Base-by-base conservation (phyloP, 2,113 vertebrate genomes). In the Laterallus jamaicensis region DNA sequence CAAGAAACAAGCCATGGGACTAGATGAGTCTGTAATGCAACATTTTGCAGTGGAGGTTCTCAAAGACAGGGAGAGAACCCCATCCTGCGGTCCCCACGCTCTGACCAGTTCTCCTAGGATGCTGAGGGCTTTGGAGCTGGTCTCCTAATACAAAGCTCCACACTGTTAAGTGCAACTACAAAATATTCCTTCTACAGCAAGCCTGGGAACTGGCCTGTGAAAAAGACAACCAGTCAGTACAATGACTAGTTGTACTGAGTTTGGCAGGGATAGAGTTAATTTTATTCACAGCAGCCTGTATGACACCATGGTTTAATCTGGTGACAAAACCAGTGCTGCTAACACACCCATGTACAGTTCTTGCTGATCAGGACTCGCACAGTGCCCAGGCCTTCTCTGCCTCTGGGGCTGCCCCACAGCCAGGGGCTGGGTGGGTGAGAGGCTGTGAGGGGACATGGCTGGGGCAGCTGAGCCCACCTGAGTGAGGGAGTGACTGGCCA, bases 351-450 rank as follows among this genome's bases (percentile, higher is more conserved):
- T 16, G 56, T 28, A 47, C 4, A 75, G 70, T 20, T 66, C 12
- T 0, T 28, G 37, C 58, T 55, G 24, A 55, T 10, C 21, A n/a
- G 44, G 3, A 2, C 50, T 40, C 35, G 35, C 21, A 20, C 42
- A 26, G 55, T 5, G 5, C 63, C 31, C 37, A 84, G 55, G 12
- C 5, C 29, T 28, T 7, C 54, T 35, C 56, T 76, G 82, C 44
- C 15, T 37, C 66, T 24, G 26, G 12, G 59, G 32, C 54, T 58
- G 71, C 19, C 32, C 42, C 8, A 31, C 71, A 56, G 44, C 39
- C 56, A 0, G 6, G 1, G 52, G 15, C n/a, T 0, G 24, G 16
- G 5, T 9, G 29, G 52, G 44, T n/a, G 40, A 26, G 15, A 37
- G 25, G 10, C 60, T 24, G 56, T 62, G 11, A 82, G 18, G 35